These are phyloP conservation scores for Manacus vitellinus DNA, from an alignment of 2,113 vertebrate species.

Conservation along the genomic window DNA sequence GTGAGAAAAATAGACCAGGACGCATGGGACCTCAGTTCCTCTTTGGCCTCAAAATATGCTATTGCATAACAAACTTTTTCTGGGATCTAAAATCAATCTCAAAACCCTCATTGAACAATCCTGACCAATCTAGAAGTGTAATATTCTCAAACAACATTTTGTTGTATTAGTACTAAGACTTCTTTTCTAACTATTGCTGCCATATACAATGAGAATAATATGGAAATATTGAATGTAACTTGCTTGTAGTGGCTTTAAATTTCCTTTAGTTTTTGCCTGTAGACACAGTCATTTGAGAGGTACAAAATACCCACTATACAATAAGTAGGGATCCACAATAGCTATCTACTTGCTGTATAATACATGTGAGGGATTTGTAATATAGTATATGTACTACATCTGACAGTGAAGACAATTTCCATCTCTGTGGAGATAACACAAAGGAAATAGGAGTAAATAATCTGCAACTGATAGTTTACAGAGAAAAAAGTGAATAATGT, in stretches of 20 bases:
- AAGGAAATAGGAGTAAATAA: neutral
- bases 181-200: neutral
- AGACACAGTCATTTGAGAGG: neutral
- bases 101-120: neutral
- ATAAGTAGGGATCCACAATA: neutral
- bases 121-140: neutral
- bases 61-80: neutral
- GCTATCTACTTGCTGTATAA: neutral
- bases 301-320: neutral
- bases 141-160: neutral
- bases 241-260: neutral
- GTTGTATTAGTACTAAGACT: neutral
- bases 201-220: too few species aligned
- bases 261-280: neutral
- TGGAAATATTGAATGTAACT: neutral
- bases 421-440: neutral
- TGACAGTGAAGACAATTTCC: neutral
- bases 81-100: neutral
- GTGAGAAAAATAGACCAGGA: neutral
- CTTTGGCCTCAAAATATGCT: neutral
- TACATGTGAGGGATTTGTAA: neutral
- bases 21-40: neutral
- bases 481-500: neutral
- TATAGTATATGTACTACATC: neutral
- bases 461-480: neutral